A percentile compares a stretch with the other conserved stretches of the same genome.
Conservation (phyloP, 2,888 invertebrate species). For the Mesorhabditis belari region DNA sequence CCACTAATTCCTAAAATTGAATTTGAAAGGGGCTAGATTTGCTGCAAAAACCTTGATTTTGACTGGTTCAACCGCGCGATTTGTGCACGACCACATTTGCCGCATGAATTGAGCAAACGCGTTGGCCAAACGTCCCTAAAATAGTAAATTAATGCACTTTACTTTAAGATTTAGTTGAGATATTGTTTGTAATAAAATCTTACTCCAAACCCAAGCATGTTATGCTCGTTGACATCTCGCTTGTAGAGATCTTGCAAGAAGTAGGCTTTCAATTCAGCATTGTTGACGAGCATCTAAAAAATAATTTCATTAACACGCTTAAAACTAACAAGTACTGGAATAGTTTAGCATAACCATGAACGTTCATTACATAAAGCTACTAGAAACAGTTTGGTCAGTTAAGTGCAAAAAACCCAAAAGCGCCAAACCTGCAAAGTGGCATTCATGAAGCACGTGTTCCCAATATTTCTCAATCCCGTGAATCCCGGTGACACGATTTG, state of each 20-base stretch:
- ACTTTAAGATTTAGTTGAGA: not conserved
- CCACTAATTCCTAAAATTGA: constrained; percentile 54
- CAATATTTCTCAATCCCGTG: constrained; percentile 58
- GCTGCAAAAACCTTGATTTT: constrained; percentile 48
- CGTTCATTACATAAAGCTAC: too few species aligned
- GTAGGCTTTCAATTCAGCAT: constrained; percentile 57
- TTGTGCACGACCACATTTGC: constrained; percentile 57
- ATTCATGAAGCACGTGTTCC: constrained; percentile 62
- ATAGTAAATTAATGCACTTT: constrained; percentile 6
- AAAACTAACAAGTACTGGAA: too few species aligned
- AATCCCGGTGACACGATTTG: constrained; percentile 52
- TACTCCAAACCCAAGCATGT: constrained; percentile 51
- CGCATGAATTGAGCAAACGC: constrained; percentile 58
- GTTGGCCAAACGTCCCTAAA: constrained; percentile 56
- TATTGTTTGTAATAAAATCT: not conserved
- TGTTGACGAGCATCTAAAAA: constrained; percentile 58
- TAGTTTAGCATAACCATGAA: too few species aligned
- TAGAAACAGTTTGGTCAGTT: too few species aligned
- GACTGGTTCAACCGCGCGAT: constrained; percentile 56
- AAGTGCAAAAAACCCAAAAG: too few species aligned
- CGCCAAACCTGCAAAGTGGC: constrained; percentile 55
- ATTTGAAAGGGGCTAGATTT: not conserved
- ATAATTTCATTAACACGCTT: not conserved
- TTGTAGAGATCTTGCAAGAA: constrained; percentile 55
- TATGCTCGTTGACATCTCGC: constrained; percentile 57